Evolutionary conservation across 2,113 vertebrate genomes (phyloP).

Genomic region (Oreotrochilus melanogaster): DNA sequence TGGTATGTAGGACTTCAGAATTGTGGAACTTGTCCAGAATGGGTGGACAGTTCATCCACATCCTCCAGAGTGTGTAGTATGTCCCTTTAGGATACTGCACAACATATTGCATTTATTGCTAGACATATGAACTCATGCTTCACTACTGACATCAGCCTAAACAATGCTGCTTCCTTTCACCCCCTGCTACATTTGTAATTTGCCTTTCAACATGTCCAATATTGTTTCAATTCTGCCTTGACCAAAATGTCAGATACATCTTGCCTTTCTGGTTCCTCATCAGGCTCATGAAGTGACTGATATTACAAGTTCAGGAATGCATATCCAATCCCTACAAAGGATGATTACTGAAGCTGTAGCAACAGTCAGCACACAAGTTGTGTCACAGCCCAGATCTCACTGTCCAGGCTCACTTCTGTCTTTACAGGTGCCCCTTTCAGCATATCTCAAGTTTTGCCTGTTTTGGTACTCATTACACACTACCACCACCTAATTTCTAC

Average conservation of each 20-base stretch:
- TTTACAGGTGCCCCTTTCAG: not conserved
- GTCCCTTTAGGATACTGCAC: not conserved
- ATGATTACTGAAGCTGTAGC: not conserved
- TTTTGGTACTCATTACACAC: not conserved
- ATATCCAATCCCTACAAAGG: not conserved
- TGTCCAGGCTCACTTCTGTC: not conserved
- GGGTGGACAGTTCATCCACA: conserved; percentile 18
- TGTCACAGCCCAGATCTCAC: not conserved
- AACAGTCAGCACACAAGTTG: not conserved
- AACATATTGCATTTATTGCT: not conserved
- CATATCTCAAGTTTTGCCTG: not conserved
- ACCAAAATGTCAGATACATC: not conserved
- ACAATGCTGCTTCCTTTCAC: not conserved
- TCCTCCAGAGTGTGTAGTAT: not conserved
- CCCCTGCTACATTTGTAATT: not conserved
- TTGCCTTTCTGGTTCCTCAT: not conserved
- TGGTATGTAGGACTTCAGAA: not conserved
- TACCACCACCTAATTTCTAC: not conserved
- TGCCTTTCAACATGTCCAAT: not conserved
- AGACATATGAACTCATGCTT: not conserved
- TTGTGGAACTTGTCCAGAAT: not conserved
- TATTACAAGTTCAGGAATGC: not conserved
- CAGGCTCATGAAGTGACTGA: not conserved
- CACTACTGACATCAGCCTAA: conserved; percentile 4
- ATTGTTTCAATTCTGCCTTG: not conserved